Percentiles rank a stretch among this genome's conserved stretches.
These are phyloP conservation scores for Vanessa cardui DNA, from an alignment of 2,888 invertebrate species.

Conservation along the genomic window DNA sequence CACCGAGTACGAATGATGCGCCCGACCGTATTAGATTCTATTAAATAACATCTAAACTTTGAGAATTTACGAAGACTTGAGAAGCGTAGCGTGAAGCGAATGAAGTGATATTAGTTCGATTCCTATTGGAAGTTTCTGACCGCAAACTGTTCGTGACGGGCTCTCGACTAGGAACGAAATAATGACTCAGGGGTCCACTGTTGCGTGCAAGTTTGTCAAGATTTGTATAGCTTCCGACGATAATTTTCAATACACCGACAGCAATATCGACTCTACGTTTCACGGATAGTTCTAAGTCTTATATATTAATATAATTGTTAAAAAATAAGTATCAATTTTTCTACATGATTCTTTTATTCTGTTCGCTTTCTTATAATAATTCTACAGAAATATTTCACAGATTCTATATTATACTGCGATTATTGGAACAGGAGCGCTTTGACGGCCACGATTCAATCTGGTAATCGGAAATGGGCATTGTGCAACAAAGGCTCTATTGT, in stretches of 20 bases:
- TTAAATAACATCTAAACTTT: constrained; percentile 77
- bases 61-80: constrained; percentile 53
- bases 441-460: constrained; percentile 78
- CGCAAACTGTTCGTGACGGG: constrained; percentile 62
- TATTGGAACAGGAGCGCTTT: constrained; percentile 68
- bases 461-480: constrained; percentile 82
- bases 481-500: constrained; percentile 79
- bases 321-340: too few relatives aligned
- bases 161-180: constrained; percentile 40
- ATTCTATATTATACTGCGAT: constrained; percentile 52
- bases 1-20: constrained; percentile 57
- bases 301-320: too few relatives aligned
- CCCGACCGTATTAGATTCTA: constrained; percentile 58
- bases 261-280: background rate
- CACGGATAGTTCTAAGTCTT: too few relatives aligned
- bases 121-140: constrained; percentile 65
- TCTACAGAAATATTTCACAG: constrained; percentile 24
- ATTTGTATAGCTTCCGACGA: constrained; percentile 3
- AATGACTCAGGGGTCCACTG: constrained; percentile 35
- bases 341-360: background rate
- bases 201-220: constrained; percentile 40
- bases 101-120: constrained; percentile 63
- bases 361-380: background rate
- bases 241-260: background rate
- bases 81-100: constrained; percentile 49